Percentiles rank a stretch among this genome's conserved stretches.
These are phyloP conservation scores for Galagoides demidoff DNA, from an alignment of 2,797 vertebrate species.

Conservation along the genomic window DNA sequence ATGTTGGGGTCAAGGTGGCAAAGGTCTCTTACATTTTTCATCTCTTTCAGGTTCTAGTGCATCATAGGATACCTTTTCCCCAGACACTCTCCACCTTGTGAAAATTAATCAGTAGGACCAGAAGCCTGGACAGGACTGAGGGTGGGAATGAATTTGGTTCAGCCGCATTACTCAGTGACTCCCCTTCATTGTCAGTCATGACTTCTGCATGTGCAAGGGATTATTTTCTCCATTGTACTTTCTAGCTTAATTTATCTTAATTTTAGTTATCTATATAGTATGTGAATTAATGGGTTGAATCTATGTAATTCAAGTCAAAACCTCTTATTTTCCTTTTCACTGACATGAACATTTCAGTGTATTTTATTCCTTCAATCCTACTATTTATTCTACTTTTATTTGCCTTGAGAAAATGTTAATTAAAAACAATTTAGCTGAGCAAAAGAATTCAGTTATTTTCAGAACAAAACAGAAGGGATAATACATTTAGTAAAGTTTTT, in stretches of 20 bases:
- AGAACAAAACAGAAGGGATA: neutral
- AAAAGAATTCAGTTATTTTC: conserved; percentile 20
- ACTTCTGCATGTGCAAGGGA: neutral
- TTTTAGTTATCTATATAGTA: neutral
- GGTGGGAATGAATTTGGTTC: neutral
- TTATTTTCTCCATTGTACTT: neutral
- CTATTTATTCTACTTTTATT: neutral
- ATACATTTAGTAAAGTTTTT: neutral
- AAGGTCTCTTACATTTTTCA: neutral
- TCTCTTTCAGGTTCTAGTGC: neutral
- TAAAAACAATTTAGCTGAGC: neutral
- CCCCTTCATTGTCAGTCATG: neutral
- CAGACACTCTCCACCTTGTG: neutral
- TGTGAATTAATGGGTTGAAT: neutral
- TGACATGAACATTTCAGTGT: neutral
- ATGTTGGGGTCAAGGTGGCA: neutral
- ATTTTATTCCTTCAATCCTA: neutral
- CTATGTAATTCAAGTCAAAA: neutral
- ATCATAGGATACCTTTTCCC: neutral
- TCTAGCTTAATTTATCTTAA: neutral
- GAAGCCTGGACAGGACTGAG: neutral
- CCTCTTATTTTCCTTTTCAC: neutral
- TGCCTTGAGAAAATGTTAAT: conserved; percentile 15
- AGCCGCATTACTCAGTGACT: neutral
- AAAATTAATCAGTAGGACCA: neutral